Evolutionary conservation across 1,140 invertebrate genomes (phyloP).

Genomic region (Hormaphis cornu): DNA sequence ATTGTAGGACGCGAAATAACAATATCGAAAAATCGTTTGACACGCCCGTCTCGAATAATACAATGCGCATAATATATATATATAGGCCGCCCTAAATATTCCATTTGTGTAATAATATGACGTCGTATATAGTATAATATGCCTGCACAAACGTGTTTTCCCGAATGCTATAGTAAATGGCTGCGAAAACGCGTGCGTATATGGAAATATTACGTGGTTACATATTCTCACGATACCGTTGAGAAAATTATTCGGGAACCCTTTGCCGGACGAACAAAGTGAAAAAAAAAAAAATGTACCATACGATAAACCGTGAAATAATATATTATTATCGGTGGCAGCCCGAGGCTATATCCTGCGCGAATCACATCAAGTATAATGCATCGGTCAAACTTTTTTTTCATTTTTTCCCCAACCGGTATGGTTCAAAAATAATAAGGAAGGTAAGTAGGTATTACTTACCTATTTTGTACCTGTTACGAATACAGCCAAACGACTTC

Average conservation of each 20-base stretch:
- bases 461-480: too few relatives aligned
- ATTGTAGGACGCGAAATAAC: constrained; percentile 20
- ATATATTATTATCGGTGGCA: background rate
- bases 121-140: background rate
- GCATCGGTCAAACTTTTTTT: too few relatives aligned
- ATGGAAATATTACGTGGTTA: too few relatives aligned
- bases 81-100: too few relatives aligned
- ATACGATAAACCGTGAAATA: too few relatives aligned
- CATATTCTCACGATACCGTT: constrained; percentile 25
- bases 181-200: background rate
- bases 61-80: background rate
- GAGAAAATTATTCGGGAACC: constrained; percentile 22
- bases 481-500: too few relatives aligned
- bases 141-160: constrained; percentile 21
- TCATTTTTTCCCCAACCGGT: too few relatives aligned
- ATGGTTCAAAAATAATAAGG: too few relatives aligned
- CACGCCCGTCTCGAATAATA: constrained; percentile 5
- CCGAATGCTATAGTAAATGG: background rate
- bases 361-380: too few relatives aligned
- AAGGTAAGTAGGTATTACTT: too few relatives aligned
- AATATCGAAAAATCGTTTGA: constrained; percentile 25
- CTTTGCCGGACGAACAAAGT: constrained; percentile 1
- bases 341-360: background rate
- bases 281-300: background rate
- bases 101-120: too few relatives aligned